These are phyloP conservation scores for Formica selysi DNA, from an alignment of 1,140 invertebrate genomes.

Conservation along the genomic window DNA sequence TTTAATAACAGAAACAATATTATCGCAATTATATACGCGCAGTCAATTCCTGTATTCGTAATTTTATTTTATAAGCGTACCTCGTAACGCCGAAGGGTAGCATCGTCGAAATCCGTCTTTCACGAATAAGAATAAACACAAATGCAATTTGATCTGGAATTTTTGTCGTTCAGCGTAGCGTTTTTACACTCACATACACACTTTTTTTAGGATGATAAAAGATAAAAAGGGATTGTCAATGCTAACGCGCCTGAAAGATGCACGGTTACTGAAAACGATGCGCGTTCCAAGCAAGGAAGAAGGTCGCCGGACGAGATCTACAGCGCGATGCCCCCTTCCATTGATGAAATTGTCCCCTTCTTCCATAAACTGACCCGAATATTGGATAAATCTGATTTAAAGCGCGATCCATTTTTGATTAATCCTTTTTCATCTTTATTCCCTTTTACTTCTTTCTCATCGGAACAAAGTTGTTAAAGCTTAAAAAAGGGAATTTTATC, in stretches of 20 bases:
- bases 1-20: background rate
- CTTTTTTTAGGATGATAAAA: background rate
- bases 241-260: background rate
- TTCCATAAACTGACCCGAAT: constrained; percentile 29
- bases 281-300: constrained; percentile 10
- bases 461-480: too few species aligned
- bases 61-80: background rate
- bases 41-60: background rate
- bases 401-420: background rate
- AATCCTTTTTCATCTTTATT: background rate
- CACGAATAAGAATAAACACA: too few species aligned
- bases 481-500: too few species aligned
- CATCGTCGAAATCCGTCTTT: constrained; percentile 12
- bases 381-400: background rate
- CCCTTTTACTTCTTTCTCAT: too few species aligned
- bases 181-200: background rate
- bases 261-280: constrained; percentile 35
- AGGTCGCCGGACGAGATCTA: constrained; percentile 14
- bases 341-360: background rate
- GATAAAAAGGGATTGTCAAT: background rate
- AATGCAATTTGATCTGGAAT: background rate
- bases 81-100: background rate
- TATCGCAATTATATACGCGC: background rate
- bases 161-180: background rate
- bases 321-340: background rate